These are phyloP conservation scores for Panthera uncia DNA, from an alignment of 2,113 vertebrate genomes.

Conservation along the genomic window DNA sequence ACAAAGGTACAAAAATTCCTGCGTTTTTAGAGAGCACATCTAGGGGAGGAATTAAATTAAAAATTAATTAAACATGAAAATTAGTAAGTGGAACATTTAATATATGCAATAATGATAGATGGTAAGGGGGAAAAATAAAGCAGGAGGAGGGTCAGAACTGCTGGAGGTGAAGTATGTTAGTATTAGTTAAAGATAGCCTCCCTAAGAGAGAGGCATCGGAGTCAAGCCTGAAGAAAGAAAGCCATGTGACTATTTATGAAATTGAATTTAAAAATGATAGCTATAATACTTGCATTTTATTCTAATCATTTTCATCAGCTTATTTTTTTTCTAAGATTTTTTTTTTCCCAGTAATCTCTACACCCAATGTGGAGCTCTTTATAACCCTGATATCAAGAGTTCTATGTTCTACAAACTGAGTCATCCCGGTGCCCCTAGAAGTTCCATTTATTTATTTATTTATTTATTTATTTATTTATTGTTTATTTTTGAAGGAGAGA, in stretches of 20 bases:
- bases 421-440: background rate
- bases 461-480: too few species aligned
- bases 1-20: background rate
- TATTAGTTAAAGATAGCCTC: background rate
- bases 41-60: background rate
- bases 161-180: background rate
- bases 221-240: background rate
- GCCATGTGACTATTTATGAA: background rate
- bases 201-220: background rate
- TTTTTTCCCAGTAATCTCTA: background rate
- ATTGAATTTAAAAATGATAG: background rate
- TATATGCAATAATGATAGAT: background rate
- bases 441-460: background rate
- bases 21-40: background rate
- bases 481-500: too few species aligned
- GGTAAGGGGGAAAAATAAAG: background rate
- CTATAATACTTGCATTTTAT: background rate
- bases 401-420: background rate
- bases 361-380: background rate
- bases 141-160: background rate
- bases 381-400: background rate
- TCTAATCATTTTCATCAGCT: background rate
- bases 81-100: background rate
- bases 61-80: background rate
- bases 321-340: background rate